Evolutionary conservation across 37 sponge, comb jelly and placozoan genomes (phyloP).

Genomic region (Cladorhizidae sp.): DNA sequence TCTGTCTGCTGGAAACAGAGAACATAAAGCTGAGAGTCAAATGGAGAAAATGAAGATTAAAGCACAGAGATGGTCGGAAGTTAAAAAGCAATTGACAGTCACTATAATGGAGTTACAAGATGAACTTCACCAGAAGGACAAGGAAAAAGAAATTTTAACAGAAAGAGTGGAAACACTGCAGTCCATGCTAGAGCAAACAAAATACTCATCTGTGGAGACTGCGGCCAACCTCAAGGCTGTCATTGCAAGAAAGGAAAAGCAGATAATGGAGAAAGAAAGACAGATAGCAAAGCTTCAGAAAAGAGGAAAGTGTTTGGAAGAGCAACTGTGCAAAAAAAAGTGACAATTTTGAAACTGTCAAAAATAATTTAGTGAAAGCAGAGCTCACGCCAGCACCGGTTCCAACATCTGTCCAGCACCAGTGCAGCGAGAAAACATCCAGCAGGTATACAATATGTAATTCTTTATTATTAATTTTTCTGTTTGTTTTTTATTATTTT

Average conservation of each 20-base stretch:
- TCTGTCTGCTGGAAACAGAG: too few relatives aligned
- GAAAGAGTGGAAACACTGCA: neutral
- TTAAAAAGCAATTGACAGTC: neutral
- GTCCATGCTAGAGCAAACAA: neutral
- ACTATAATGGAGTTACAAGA: neutral
- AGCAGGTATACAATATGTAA: too few relatives aligned
- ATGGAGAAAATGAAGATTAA: neutral
- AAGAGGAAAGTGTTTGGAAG: neutral
- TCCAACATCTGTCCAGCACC: too few relatives aligned
- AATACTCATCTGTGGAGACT: neutral
- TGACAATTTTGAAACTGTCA: too few relatives aligned
- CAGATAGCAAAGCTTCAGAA: neutral
- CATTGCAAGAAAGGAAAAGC: neutral
- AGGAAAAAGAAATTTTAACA: neutral
- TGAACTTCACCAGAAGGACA: neutral
- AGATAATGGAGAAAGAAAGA: neutral
- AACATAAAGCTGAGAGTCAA: too few relatives aligned
- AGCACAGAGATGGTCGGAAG: too few relatives aligned
- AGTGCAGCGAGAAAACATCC: too few relatives aligned
- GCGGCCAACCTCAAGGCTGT: neutral
- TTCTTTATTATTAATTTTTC: too few relatives aligned
- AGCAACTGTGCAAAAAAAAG: neutral
- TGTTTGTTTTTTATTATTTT: too few relatives aligned
- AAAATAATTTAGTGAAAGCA: too few relatives aligned
- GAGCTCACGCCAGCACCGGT: too few relatives aligned